Base-by-base conservation (phyloP, 2,888 invertebrate genomes). In the Heliconius ethilla region DNA sequence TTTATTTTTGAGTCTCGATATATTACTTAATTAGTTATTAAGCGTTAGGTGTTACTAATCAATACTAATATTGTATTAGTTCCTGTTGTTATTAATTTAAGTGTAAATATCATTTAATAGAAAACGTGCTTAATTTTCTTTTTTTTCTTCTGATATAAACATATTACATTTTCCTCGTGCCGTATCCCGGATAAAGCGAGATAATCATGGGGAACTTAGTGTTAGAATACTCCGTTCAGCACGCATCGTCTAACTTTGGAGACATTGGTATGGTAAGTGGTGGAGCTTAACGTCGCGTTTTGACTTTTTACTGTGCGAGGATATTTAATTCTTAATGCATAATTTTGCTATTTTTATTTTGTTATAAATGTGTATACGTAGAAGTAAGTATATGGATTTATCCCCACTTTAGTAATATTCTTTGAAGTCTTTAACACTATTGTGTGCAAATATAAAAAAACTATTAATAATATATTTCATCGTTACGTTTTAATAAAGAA, bases 401-500 rank as follows among this genome's bases (percentile, higher is more conserved):
- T 25, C 22, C 74, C 75, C 62, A 79, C 77, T 76, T 77, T 29
- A 66, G 11, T 37, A 62, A 78, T 79, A 80, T 80, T 80, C 80
- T 78, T 80, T 25, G 80, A 78, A 45, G 51, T 70, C 75, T 76
- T 80, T 80, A 78, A 78, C 80, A 80, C 80, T 80, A 76, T 80
- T 80, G 80, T 80, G 80, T 80, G 55, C 33, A 72, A 72, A 67
- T 67, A 22, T n/a, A 22, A 11, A 55, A 45, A 62, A 63, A 74
- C 55, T 33, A 59, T 65, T 29, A 25, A 25, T 33, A 33, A 33
- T 25, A 37, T 33, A 59, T 59, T 72, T 59, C 9, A 51, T 18
- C 2, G 18, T 51, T 13, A 70, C 33, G 55, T 70, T 70, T 70
- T 18, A 0, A 11, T 29, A n/a, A 15, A n/a, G n/a, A 59, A 37